Evolutionary conservation across 2,113 vertebrate species (phyloP).

Genomic region (Sylvia atricapilla): DNA sequence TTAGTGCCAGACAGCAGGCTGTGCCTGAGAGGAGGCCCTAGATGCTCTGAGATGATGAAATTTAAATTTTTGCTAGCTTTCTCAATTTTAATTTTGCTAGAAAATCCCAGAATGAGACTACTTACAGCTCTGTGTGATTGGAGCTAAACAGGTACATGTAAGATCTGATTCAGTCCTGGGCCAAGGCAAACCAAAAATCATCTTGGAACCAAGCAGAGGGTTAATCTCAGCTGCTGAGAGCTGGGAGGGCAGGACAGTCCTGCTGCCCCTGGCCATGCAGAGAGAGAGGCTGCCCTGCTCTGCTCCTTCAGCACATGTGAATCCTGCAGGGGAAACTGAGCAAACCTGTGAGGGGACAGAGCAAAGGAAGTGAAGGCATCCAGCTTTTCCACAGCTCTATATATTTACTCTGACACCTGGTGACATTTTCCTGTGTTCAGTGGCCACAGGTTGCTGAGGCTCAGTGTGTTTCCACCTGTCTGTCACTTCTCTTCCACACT

Average conservation of each 20-base stretch:
- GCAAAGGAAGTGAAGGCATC: not conserved
- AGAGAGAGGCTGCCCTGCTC: not conserved
- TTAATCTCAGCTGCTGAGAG: not conserved
- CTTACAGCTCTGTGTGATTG: not conserved
- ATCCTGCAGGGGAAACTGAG: not conserved
- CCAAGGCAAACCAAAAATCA: not conserved
- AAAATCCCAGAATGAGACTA: not conserved
- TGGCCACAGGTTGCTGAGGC: not conserved
- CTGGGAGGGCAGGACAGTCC: not conserved
- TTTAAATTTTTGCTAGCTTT: not conserved
- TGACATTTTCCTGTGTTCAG: not conserved
- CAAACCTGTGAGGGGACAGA: accelerated
- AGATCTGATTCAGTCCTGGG: not conserved
- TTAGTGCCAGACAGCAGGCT: not conserved
- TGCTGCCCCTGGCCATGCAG: not conserved
- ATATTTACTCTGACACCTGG: not conserved
- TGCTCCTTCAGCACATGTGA: not conserved
- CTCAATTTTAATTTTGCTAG: not conserved
- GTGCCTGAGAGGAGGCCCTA: not conserved
- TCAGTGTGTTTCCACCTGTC: not conserved
- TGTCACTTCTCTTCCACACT: not conserved
- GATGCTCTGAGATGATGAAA: not conserved
- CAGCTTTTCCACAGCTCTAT: not conserved
- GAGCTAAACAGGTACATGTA: not conserved
- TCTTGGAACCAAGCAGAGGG: not conserved